phyloP scores from a whole-genome alignment of 2,797 vertebrate genomes.

The Rousettus madagascariensis region DNA sequence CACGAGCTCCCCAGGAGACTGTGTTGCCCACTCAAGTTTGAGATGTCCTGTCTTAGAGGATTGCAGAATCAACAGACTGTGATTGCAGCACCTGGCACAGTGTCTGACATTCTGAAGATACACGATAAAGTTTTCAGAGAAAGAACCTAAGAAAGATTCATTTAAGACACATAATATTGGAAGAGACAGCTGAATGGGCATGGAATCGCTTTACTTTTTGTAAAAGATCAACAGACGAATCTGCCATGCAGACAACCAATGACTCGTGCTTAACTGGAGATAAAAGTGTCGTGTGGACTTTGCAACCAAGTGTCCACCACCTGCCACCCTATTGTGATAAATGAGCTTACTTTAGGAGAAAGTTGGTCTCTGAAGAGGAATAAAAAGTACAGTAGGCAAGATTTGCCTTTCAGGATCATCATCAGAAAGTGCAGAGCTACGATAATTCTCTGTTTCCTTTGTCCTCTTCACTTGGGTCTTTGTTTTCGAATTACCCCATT shows the following conservation, averaged over 20 bases:
- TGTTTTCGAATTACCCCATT: not conserved
- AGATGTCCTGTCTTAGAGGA: not conserved
- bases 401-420: not conserved
- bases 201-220: conserved; percentile 21
- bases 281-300: not conserved
- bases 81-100: not conserved
- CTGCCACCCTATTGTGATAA: not conserved
- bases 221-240: not conserved
- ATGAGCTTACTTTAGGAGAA: not conserved
- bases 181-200: not conserved
- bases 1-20: not conserved
- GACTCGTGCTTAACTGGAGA: not conserved
- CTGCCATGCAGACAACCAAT: not conserved
- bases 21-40: not conserved
- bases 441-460: not conserved
- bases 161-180: not conserved
- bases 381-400: not conserved
- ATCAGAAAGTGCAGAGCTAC: not conserved
- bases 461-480: not conserved
- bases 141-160: conserved; percentile 5
- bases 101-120: not conserved
- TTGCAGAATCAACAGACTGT: not conserved
- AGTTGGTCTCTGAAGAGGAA: not conserved
- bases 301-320: not conserved
- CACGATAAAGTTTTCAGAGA: conserved; percentile 12